A percentile compares a stretch with the other conserved stretches of the same genome.
These are phyloP conservation scores for Picathartes gymnocephalus DNA, from an alignment of 2,113 vertebrate genomes.

Conservation along the genomic window DNA sequence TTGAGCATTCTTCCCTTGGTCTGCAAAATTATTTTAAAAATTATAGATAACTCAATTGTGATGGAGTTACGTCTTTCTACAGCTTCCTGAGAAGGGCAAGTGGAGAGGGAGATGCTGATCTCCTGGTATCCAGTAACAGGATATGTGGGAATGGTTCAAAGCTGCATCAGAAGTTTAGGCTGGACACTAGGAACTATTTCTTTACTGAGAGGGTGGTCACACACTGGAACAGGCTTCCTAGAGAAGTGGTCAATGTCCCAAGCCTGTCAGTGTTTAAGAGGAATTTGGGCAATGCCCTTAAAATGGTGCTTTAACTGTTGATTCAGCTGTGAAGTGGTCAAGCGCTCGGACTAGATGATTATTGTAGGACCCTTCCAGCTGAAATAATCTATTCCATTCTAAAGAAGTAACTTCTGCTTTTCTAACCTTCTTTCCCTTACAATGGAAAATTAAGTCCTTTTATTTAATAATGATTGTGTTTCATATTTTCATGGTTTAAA, in stretches of 20 bases:
- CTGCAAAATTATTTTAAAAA: not conserved
- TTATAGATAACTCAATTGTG: not conserved
- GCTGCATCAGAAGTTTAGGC: not conserved
- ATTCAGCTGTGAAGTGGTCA: not conserved
- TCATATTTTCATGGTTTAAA: not conserved
- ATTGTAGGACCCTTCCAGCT: not conserved
- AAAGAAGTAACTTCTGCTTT: not conserved
- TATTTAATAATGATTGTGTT: not conserved
- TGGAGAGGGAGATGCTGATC: not conserved
- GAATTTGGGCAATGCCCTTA: not conserved
- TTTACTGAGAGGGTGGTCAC: not conserved
- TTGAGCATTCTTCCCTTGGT: not conserved
- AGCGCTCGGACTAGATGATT: not conserved
- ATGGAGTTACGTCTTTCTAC: not conserved
- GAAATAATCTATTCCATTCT: not conserved
- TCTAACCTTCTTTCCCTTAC: not conserved
- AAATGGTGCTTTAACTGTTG: not conserved
- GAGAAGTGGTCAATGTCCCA: not conserved
- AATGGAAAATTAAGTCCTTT: not conserved
- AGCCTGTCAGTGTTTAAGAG: not conserved
- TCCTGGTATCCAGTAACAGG: not conserved
- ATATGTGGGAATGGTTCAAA: fast-evolving
- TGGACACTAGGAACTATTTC: not conserved
- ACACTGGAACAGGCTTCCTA: not conserved
- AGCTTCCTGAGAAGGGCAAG: not conserved